Base-by-base conservation (phyloP, 2,888 invertebrate species). In the Gisinianus flammeolus region DNA sequence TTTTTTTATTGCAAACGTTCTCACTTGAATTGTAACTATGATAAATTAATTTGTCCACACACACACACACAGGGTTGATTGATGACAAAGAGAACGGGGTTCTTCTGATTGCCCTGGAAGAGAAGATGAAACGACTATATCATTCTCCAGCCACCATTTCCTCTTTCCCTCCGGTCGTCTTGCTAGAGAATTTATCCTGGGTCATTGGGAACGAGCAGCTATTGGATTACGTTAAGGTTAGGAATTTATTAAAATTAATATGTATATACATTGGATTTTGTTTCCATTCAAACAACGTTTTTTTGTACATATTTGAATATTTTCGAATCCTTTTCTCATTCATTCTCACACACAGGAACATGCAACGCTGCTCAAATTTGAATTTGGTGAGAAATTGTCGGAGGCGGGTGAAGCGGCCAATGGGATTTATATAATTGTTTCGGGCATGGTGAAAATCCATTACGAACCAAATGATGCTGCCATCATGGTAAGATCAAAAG, bases 11-110 rank as follows among this genome's bases (percentile, higher is more conserved):
- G 12, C 8, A 24, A 16, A 22, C 68, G 12, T 52, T 52, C 10
- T 12, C 52, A n/a, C 16, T 16, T 16, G 10, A 64, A 22, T 16
- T 64, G n/a, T 10, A 10, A 22, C 24, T 16, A 10, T 64, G 12
- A 35, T 5, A 12, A 35, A 35, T 35, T 8, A 12, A 35, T 12
- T 8, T 35, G 12, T 8, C 5, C 5, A 35, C 12, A 12, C 12
- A 35, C 12, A 3, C 2, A 16, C 28, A 10, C 26, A 44, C 62
- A 87, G 90, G 91, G 1, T 89, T 91, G 79, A 85, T 91, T 0
- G 91, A 91, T 80, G 91, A 91, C 84, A 88, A 89, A 85, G 91
- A 91, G 81, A 90, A 89, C 79, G 86, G 86, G 3, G 85, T 90
- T 66, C 85, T 91, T 2, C 87, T 89, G 71, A 87, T 87, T 78